Evolutionary conservation across 2,888 invertebrate species (phyloP), one percentile per base, ranked within the genome.

Genomic region (Exocentrus adspersus): DNA sequence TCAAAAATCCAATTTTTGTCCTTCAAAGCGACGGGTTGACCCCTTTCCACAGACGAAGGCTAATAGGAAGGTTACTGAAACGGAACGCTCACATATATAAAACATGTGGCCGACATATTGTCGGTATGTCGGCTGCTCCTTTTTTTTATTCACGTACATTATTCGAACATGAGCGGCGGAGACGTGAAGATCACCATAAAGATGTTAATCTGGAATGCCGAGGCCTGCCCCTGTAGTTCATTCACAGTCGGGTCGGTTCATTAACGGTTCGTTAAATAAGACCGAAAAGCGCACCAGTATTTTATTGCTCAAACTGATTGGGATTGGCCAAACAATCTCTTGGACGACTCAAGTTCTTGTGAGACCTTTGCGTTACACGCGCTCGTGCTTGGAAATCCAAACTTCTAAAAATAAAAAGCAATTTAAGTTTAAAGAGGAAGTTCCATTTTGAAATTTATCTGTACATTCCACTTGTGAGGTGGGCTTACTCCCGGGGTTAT

Each of bases 101-200:
- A n/a, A 46, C 46, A 48, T 48, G 19, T 48, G 46, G 46, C 16
- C 24, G 14, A 24, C 46, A 48, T 24, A 48, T 48, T 48, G 46
- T 24, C 14, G n/a, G 19, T 14, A 24, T 48, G 46, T 24, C 14
- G n/a, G 19, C 24, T 48, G 21, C 19, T 24, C 24, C 46, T 21
- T 48, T 48, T 43, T 46, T 48, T 48, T 37, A 37, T n/a, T 48
- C 12, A 14, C 24, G 5, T 7, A n/a, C n/a, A n/a, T 45, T n/a
- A 21, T 48, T 24, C 14, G 46, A 48, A 12, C 46, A 24, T 14
- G 5, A 24, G 46, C 37, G 37, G n/a, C 37, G 6, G 37, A 37
- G 12, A 37, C 19, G 19, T 48, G 16, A 21, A 21, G 24, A 48
- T 48, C 24, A 48, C 24, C 21, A 48, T 48, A 48, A 48, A 48